Base-by-base conservation (phyloP, 2,797 vertebrate species). In the Phrynocephalus guinanensis region DNA sequence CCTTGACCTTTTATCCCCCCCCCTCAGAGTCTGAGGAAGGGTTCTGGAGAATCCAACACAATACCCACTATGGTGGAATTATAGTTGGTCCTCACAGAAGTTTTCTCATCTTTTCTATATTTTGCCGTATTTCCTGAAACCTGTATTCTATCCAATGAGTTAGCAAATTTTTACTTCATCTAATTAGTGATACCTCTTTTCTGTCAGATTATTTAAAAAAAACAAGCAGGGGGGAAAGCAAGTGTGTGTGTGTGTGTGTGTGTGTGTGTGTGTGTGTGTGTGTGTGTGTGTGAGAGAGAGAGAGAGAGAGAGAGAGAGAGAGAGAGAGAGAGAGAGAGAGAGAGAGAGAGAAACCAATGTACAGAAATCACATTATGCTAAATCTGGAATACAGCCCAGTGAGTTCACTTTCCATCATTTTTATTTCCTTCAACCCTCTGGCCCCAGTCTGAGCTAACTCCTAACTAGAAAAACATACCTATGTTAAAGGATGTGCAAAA, bases 391-490 rank as follows among this genome's bases (percentile, higher is more conserved):
- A 50, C 70, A 9, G 24, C 77, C 50, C 15, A 60, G 26, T 44
- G 18, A 5, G 15, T 20, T 63, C 60, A 60, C 26, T 38, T 56
- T 24, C 13, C 15, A 11, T 10, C n/a, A 26, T 22, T 67, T n/a
- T 70, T 22, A 15, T 22, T 13, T n/a, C 73, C 3, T 26, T 28
- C 11, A 22, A 60, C 44, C 5, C n/a, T 10, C n/a, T 30, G 28
- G 63, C 6, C 60, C 50, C 22, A 78, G 8, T 75, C 60, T 38
- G 38, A 82, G 1, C 30, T 20, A 22, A 30, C 38, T 33, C n/a
- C 63, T 70, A 87, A n/a, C 5, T 30, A 28, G 50, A 38, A 28
- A 67, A 24, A 78, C 80, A 18, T 78, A 87, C 86, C 86, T 79
- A 78, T 0, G 6, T 82, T 70, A 56, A 44, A 60, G n/a, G 75